Percentiles rank a stretch among this genome's conserved stretches.
These are phyloP conservation scores for Spilarctia lutea DNA, from an alignment of 2,888 invertebrate species.

Conservation along the genomic window DNA sequence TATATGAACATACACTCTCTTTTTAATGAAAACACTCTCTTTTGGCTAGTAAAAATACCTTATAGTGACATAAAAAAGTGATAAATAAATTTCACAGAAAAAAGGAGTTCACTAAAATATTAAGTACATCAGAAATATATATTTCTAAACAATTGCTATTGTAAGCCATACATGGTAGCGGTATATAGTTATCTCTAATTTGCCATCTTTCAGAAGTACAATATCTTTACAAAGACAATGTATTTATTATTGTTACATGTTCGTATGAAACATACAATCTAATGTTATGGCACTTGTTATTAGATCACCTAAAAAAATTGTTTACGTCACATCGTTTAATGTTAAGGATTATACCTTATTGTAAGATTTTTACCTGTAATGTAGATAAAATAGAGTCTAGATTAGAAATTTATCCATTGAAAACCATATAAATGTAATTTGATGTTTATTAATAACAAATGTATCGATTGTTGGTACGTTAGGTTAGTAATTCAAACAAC, in stretches of 20 bases:
- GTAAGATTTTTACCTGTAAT: slow-evolving; percentile 11
- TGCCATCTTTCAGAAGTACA: neutral
- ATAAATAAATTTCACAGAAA: no score
- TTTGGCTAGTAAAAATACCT: neutral
- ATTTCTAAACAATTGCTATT: no score
- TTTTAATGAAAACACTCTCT: no score
- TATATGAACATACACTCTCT: neutral
- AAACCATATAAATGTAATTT: slow-evolving; percentile 2
- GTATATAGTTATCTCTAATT: neutral
- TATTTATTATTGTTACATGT: neutral
- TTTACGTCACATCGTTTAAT: slow-evolving; percentile 35
- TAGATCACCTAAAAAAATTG: slow-evolving; percentile 24
- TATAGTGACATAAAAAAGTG: neutral
- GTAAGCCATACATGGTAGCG: neutral
- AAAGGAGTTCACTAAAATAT: no score
- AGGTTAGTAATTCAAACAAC: neutral
- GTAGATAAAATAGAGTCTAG: neutral
- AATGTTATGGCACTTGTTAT: slow-evolving; percentile 6
- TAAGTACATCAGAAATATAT: no score
- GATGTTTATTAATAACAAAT: neutral
- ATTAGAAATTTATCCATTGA: neutral
- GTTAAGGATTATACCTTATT: neutral
- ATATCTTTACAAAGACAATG: neutral
- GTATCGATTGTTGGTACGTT: slow-evolving; percentile 24
- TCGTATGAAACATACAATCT: neutral